Evolutionary conservation across 2,797 vertebrate genomes (phyloP).

Genomic region (Pitangus sulphuratus): DNA sequence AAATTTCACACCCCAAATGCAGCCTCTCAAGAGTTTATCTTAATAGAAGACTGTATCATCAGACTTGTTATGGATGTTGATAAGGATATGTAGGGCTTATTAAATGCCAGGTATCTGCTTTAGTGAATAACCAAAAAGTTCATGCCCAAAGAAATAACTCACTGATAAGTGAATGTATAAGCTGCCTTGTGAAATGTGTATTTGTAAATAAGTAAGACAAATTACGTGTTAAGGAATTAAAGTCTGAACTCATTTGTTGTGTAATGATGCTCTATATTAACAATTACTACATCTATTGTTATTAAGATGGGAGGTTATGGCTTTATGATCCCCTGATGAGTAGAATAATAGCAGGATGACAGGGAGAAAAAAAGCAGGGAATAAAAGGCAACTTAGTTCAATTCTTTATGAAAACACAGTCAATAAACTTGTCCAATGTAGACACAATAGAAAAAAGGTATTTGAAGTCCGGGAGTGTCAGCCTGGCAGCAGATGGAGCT

Average conservation of each 20-base stretch:
- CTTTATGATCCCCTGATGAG: neutral
- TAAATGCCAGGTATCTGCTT: neutral
- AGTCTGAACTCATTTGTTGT: constrained; percentile 11
- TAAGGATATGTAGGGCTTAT: neutral
- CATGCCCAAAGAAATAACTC: neutral
- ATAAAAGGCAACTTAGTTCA: neutral
- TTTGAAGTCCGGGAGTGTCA: neutral
- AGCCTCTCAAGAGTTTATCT: neutral
- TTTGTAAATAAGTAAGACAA: constrained; percentile 13
- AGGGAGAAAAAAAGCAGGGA: rapidly evolving
- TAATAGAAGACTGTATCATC: neutral
- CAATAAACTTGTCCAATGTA: neutral
- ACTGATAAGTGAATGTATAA: neutral
- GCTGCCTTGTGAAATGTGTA: neutral
- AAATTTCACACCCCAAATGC: neutral
- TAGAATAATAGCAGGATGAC: neutral
- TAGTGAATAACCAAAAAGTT: neutral
- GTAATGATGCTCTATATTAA: neutral
- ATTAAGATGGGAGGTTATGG: neutral
- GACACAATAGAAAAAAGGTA: neutral
- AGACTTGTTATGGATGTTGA: neutral
- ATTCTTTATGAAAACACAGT: neutral
- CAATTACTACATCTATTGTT: constrained; percentile 1
- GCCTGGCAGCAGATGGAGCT: neutral
- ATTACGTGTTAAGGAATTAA: constrained; percentile 20